Evolutionary conservation across 2,888 invertebrate species (phyloP).

Genomic region (Timandra comae): DNA sequence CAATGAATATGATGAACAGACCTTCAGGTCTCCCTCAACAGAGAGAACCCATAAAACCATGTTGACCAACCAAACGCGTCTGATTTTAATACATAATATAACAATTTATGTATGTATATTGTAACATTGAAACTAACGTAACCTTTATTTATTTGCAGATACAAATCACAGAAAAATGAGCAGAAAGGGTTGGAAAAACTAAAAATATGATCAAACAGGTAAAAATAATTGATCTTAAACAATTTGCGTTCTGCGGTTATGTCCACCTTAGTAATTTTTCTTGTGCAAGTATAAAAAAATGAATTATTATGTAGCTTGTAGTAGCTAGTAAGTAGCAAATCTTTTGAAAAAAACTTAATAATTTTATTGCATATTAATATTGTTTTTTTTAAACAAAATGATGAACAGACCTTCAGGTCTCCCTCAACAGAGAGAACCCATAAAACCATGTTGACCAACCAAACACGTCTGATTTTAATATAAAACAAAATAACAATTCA

Average conservation of each 20-base stretch:
- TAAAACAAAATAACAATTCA: too few species aligned
- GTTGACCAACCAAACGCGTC: slow-evolving; percentile 26
- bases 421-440: slow-evolving; percentile 51
- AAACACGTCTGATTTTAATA: slow-evolving; percentile 37
- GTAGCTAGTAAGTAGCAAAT: too few species aligned
- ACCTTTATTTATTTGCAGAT: not conserved
- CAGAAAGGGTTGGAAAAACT: too few species aligned
- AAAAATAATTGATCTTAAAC: too few species aligned
- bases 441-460: slow-evolving; percentile 50
- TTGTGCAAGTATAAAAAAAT: not conserved
- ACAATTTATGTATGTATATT: not conserved
- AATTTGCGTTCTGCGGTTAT: too few species aligned
- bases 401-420: slow-evolving; percentile 35
- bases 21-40: slow-evolving; percentile 70
- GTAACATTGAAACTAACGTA: not conserved
- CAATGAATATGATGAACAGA: slow-evolving; percentile 52
- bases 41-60: slow-evolving; percentile 53
- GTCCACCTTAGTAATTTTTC: too few species aligned
- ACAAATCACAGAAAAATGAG: too few species aligned
- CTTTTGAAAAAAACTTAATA: too few species aligned
- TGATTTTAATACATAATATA: slow-evolving; percentile 13
- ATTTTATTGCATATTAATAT: not conserved
- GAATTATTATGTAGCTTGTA: too few species aligned
- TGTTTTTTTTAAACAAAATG: not conserved
- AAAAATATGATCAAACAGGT: too few species aligned